These are phyloP conservation scores for Troglohyphantes excavatus DNA, from an alignment of 2,888 invertebrate genomes.

Conservation along the genomic window DNA sequence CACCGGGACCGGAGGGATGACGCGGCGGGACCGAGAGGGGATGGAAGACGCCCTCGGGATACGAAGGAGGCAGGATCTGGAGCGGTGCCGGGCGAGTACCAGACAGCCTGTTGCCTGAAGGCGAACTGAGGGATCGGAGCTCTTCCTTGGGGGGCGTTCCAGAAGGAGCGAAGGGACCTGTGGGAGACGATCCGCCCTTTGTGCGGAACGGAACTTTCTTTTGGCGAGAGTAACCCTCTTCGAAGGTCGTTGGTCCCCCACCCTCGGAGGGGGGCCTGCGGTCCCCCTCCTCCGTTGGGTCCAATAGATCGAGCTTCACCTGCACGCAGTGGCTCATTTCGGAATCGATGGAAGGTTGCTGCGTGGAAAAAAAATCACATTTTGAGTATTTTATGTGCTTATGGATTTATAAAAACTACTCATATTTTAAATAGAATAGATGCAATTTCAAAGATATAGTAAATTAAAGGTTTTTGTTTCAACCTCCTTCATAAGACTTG, in stretches of 20 bases:
- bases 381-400: no score
- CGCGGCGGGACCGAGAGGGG: background rate
- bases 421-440: no score
- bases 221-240: conserved; percentile 26
- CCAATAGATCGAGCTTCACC: conserved; percentile 57
- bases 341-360: conserved; percentile 79
- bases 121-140: conserved; percentile 64
- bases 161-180: conserved; percentile 63
- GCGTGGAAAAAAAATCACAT: conserved; percentile 13
- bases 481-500: no score
- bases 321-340: conserved; percentile 77
- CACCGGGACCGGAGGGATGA: conserved; percentile 64
- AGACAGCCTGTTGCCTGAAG: conserved; percentile 82
- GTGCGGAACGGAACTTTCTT: conserved; percentile 75
- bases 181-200: conserved; percentile 60
- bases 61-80: conserved; percentile 29
- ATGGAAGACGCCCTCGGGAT: conserved; percentile 3
- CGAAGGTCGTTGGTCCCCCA: conserved; percentile 72
- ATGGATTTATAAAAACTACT: no score
- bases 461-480: no score
- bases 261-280: conserved; percentile 31
- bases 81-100: conserved; percentile 55
- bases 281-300: conserved; percentile 76
- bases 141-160: conserved; percentile 67
- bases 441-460: no score